Conservation (phyloP, 37 sponge, comb jelly and placozoan genomes). For the Chondrosia reniformis region DNA sequence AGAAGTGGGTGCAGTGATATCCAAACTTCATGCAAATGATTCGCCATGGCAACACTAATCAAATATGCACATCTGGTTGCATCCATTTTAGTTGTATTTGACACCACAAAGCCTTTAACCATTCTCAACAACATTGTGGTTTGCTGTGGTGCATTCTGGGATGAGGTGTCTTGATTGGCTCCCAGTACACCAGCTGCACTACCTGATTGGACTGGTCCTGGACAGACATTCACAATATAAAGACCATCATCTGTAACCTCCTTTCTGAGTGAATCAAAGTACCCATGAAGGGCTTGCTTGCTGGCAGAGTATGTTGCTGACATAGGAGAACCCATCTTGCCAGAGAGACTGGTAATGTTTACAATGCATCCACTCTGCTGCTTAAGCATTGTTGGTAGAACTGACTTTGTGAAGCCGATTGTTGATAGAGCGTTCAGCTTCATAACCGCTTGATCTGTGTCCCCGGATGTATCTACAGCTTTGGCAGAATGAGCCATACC, state of each 20-base stretch:
- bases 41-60: constrained; percentile 80
- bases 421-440: constrained; percentile 81
- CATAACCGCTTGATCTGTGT: constrained; percentile 61
- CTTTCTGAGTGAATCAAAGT: constrained; percentile 81
- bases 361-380: constrained; percentile 60
- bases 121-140: too few relatives aligned
- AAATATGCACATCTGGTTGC: constrained; percentile 75
- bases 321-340: constrained; percentile 86
- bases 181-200: too few relatives aligned
- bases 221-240: constrained; percentile 66
- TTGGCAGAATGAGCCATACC: constrained; percentile 73
- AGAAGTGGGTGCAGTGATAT: constrained; percentile 75
- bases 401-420: constrained; percentile 84
- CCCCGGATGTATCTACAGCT: constrained; percentile 68
- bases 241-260: constrained; percentile 68
- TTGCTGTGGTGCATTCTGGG: too few relatives aligned
- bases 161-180: too few relatives aligned
- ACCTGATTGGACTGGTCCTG: constrained; percentile 77
- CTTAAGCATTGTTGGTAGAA: constrained; percentile 77
- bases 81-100: too few relatives aligned
- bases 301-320: constrained; percentile 76
- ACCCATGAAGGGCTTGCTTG: constrained; percentile 95
- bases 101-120: too few relatives aligned
- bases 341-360: constrained; percentile 82
- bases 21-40: constrained; percentile 81